These are phyloP conservation scores for Aurelia aurita complex sp. Pacific DNA, from an alignment of 30 jellyfish, hydroid and myxozoan genomes.

Conservation along the genomic window DNA sequence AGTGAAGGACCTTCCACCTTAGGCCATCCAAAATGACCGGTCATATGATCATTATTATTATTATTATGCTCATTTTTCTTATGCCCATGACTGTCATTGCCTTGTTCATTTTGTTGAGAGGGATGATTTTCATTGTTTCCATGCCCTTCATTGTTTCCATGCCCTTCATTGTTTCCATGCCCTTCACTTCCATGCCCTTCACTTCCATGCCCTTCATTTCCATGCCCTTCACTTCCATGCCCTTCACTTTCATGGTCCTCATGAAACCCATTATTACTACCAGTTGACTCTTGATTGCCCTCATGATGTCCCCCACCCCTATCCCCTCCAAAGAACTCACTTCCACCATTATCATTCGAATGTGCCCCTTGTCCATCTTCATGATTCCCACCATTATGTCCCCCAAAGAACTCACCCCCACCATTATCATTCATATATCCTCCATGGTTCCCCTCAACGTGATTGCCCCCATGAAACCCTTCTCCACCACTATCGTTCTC, in stretches of 20 bases:
- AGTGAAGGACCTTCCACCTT: slow-evolving; percentile 24
- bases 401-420: not conserved
- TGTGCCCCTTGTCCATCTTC: not conserved
- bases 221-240: not conserved
- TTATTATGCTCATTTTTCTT: slow-evolving; percentile 7
- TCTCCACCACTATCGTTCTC: not conserved
- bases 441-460: not conserved
- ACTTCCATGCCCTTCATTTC: not conserved
- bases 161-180: not conserved
- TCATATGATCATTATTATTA: slow-evolving; percentile 14
- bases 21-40: slow-evolving; percentile 30
- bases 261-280: not conserved
- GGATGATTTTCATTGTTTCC: not conserved
- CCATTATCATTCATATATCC: not conserved
- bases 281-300: slow-evolving; percentile 6
- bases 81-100: not conserved
- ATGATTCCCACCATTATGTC: not conserved
- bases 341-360: not conserved
- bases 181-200: not conserved
- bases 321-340: slow-evolving; percentile 5
- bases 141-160: not conserved
- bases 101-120: not conserved
- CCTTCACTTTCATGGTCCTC: slow-evolving; percentile 2
- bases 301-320: not conserved
- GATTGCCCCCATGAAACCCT: not conserved